Evolutionary conservation across 2,888 invertebrate species (phyloP), one percentile per base, ranked within the genome.

Genomic region (Hyppa rectilinea): DNA sequence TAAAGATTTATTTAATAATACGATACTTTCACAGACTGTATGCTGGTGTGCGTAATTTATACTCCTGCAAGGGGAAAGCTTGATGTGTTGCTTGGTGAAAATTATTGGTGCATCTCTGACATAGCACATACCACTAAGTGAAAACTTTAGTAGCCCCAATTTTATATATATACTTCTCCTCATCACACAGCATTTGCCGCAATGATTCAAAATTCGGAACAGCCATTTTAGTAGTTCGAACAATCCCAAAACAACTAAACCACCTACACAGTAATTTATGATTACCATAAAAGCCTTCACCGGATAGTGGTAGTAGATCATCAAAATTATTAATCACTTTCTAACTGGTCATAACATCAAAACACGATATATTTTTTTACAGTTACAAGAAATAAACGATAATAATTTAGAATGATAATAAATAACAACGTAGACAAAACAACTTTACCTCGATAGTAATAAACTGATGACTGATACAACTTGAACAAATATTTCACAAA

Each of bases 61-160:
- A 82, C 85, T 78, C 53, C 81, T 78, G 71, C 68, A 53, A 82
- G 87, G 87, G 84, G 89, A 90, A 90, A 91, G 90, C 87, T 73
- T 78, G 82, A 72, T 81, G 66, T 82, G 80, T 68, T 78, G 82
- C 70, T 66, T 70, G 64, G 72, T 81, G 89, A 89, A 92, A 92
- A 90, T 91, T 92, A 92, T 87, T 91, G 87, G 89, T 91, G 91
- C 92, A 92, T 92, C 88, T 91, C 90, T 88, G 82, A 89, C 85
- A 87, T 83, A 86, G 80, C 81, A 87, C 87, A 90, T 88, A 85
- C 87, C 86, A 82, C 71, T 59, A 65, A 82, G 84, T 80, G 83
- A 87, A 87, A 83, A 79, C 73, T 75, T 52, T 52, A 65, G 62
- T 67, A 73, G 72, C 68, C 61, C 64, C 76, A 77, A 68, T 77